phyloP scores from a whole-genome alignment of 2,113 vertebrate species.

The Pogonocichla stellata region DNA sequence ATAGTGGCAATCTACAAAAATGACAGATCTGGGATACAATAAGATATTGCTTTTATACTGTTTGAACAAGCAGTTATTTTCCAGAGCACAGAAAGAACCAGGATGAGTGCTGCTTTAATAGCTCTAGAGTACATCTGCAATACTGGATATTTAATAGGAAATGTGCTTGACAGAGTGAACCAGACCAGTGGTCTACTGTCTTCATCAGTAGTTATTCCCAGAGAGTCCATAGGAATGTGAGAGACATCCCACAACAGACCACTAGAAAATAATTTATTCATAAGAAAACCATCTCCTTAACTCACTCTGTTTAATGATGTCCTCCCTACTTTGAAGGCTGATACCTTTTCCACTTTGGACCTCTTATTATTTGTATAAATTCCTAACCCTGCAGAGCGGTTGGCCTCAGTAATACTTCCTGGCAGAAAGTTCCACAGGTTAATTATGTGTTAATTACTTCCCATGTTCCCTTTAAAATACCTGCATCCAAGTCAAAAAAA shows the following conservation, averaged over 20 bases:
- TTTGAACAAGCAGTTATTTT: not conserved
- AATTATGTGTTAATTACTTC: conserved; percentile 71
- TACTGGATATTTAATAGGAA: conserved; percentile 10
- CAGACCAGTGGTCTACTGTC: not conserved
- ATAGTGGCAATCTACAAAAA: not conserved
- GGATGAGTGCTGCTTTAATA: not conserved
- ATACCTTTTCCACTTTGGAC: conserved; percentile 46
- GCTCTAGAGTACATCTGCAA: not conserved
- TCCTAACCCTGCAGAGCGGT: conserved; percentile 27
- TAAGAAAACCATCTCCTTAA: conserved; percentile 17
- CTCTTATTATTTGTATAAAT: conserved; percentile 50
- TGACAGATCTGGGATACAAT: not conserved
- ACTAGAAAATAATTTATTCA: conserved; percentile 11
- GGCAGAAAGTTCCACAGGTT: conserved; percentile 63
- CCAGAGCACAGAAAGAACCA: not conserved
- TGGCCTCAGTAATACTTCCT: conserved; percentile 60
- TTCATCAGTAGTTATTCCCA: not conserved
- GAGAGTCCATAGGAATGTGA: not conserved
- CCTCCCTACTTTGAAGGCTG: conserved; percentile 30
- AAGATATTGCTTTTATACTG: not conserved
- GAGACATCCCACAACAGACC: not conserved
- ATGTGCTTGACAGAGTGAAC: not conserved
- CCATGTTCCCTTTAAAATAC: conserved; percentile 58
- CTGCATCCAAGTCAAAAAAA: conserved; percentile 51
- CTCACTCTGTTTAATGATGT: conserved; percentile 16